Conservation (phyloP, 2,113 vertebrate genomes). For the Lepus timidus region DNA sequence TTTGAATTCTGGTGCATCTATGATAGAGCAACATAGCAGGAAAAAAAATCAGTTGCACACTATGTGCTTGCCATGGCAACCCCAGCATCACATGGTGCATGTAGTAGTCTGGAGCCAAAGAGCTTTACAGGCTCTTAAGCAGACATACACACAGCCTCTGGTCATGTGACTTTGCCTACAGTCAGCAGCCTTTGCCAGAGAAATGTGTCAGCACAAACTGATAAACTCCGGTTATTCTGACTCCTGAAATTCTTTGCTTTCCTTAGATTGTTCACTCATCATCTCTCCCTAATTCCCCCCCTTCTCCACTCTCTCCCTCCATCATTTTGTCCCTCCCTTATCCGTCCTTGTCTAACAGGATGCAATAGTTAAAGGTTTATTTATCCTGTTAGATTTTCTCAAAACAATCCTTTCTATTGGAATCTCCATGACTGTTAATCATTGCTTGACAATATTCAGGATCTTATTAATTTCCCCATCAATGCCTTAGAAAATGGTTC, state of each 20-base stretch:
- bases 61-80: slow-evolving; percentile 84
- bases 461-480: neutral
- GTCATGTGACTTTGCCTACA: slow-evolving; percentile 74
- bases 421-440: neutral
- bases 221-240: slow-evolving; percentile 45
- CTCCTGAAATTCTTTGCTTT: neutral
- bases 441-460: neutral
- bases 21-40: slow-evolving; percentile 51
- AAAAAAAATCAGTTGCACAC: slow-evolving; percentile 20
- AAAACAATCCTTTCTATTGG: neutral
- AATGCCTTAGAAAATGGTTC: neutral
- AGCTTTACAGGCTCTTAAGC: slow-evolving; percentile 73
- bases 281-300: neutral
- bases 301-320: neutral
- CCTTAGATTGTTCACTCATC: slow-evolving; percentile 39
- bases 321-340: neutral
- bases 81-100: slow-evolving; percentile 69
- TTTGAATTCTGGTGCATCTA: slow-evolving; percentile 56
- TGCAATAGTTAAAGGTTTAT: neutral
- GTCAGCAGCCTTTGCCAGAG: slow-evolving; percentile 63
- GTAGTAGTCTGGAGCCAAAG: slow-evolving; percentile 63
- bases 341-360: neutral
- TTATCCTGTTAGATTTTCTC: neutral
- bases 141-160: slow-evolving; percentile 27
- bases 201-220: slow-evolving; percentile 60